Evolutionary conservation across 2,797 vertebrate genomes (phyloP).

Genomic region (Hydrophis major): DNA sequence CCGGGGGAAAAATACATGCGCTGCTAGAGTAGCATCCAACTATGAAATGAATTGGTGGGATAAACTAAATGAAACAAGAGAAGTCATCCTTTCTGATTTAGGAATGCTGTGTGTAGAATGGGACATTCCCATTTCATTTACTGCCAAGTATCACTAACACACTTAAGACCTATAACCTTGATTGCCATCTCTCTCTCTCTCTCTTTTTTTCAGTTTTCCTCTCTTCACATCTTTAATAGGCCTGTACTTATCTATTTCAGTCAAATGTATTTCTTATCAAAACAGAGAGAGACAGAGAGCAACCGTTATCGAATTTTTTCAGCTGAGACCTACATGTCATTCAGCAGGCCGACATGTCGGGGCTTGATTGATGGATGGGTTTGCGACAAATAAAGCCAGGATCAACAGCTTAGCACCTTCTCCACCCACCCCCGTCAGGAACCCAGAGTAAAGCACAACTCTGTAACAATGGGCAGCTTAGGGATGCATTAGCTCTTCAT

Average conservation of each 20-base stretch:
- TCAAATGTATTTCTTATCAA: conserved; percentile 99
- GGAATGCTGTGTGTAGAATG: conserved; percentile 60
- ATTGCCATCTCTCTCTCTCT: conserved; percentile 71
- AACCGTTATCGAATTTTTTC: conserved; percentile 38
- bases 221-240: conserved; percentile 88
- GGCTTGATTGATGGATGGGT: conserved; percentile 89
- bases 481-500: conserved; percentile 97
- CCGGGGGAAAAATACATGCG: neutral
- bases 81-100: conserved; percentile 59
- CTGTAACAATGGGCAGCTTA: conserved; percentile 92
- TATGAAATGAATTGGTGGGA: conserved; percentile 36
- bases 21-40: conserved; percentile 42
- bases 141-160: conserved; percentile 90
- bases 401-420: conserved; percentile 96
- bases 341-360: too few relatives aligned
- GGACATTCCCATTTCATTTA: conserved; percentile 77
- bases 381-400: conserved; percentile 91
- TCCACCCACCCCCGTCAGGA: conserved; percentile 70
- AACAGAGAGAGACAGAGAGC: conserved; percentile 67
- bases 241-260: conserved; percentile 94
- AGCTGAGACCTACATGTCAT: too few relatives aligned
- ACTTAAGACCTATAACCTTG: conserved; percentile 79
- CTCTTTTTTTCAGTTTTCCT: conserved; percentile 59
- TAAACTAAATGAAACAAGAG: conserved; percentile 36
- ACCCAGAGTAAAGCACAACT: conserved; percentile 89